Evolutionary conservation across 2,888 invertebrate genomes (phyloP), one percentile per base, ranked within the genome.

Genomic region (Tinea pellionella): DNA sequence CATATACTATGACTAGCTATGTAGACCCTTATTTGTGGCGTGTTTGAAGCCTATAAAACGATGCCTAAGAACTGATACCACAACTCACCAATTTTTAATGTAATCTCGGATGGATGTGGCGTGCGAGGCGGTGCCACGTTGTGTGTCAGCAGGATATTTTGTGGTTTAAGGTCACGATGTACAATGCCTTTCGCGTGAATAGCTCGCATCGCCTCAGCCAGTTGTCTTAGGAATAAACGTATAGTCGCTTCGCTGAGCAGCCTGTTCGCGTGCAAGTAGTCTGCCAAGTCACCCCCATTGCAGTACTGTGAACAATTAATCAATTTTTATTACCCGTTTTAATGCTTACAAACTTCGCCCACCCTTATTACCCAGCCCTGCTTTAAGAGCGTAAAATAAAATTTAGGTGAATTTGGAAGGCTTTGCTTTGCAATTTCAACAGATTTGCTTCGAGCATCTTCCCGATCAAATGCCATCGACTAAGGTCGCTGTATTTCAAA

Each of bases 261-360:
- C 62, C 97, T 96, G 86, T 98, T 98, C 57, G 92, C 92, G 75
- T 92, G 92, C 66, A 99, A 90, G 88, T 99, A 99, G 88, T 99
- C 99, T 16, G 98, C 98, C 80, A 99, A 89, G 86, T 99, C 99
- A 18, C 99, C 99, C 58, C 98, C 98, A 90, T 99, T 99, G 89
- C 99, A 99, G 85, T 96, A 99, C 94, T 96, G 86, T 64, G 90
- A 89, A 64, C 73, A 78, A 66, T 64, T 71, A 66, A 41, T 16
- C 47, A 47, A 47, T 47, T 15, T 24, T 37, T 37, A 37, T 37
- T 37, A 9, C 37, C n/a, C 9, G 37, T 37, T 37, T 37, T 6
- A 24, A 2, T 37, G 1, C 2, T n/a, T n/a, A n/a, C n/a, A n/a
- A n/a, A n/a, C n/a, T n/a, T n/a, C n/a, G n/a, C n/a, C n/a, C n/a